Conservation (phyloP, 2,113 vertebrate genomes). For the Globicephala melas region DNA sequence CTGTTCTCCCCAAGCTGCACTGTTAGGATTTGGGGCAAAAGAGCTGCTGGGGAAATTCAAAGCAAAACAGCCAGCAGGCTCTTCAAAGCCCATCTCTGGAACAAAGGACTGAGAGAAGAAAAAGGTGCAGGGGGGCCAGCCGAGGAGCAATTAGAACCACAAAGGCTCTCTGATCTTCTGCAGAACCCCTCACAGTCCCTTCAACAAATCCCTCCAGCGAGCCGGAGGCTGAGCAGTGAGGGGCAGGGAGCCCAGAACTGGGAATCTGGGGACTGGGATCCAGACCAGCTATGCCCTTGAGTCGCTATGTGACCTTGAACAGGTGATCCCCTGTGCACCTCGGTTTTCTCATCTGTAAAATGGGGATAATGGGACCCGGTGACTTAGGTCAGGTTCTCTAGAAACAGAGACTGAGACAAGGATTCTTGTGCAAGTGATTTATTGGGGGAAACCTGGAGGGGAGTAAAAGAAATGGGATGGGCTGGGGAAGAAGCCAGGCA, state of each 20-base stretch:
- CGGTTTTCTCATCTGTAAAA: neutral
- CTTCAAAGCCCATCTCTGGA: slow-evolving; percentile 29
- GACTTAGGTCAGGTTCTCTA: neutral
- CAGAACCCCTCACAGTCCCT: neutral
- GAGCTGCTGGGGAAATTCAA: slow-evolving; percentile 50
- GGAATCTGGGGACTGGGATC: neutral
- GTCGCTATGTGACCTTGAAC: neutral
- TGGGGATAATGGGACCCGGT: rapidly evolving
- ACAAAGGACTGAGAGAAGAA: neutral
- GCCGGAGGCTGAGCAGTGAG: neutral
- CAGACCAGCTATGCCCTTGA: neutral
- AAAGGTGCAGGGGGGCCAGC: neutral
- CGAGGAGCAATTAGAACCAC: neutral
- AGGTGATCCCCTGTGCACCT: neutral
- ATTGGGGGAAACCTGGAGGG: neutral
- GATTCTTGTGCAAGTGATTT: neutral
- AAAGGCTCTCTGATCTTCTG: neutral
- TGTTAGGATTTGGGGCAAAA: slow-evolving; percentile 5
- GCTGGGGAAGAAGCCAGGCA: neutral
- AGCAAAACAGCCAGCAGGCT: slow-evolving; percentile 11
- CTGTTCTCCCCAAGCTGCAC: neutral
- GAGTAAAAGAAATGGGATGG: neutral
- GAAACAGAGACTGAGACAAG: neutral
- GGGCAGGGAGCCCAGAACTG: rapidly evolving
- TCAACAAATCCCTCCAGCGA: neutral